Evolutionary conservation across 2,888 invertebrate genomes (phyloP).

Genomic region (Cynaeus angustus): DNA sequence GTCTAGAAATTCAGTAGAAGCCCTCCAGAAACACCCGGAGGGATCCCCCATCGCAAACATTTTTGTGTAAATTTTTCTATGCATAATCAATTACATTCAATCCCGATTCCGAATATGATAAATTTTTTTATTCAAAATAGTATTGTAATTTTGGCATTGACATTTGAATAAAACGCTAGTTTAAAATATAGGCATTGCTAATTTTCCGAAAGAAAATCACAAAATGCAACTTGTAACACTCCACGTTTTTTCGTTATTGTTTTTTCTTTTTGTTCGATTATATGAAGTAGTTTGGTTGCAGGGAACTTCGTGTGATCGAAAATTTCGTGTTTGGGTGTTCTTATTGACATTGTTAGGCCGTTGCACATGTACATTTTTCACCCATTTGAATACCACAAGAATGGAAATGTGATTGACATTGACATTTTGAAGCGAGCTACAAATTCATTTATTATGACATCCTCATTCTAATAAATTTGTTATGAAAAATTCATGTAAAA

Average conservation of each 20-base stretch:
- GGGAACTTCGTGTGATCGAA: not conserved
- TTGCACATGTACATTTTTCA: slow-evolving; percentile 22
- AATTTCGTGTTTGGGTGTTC: not conserved
- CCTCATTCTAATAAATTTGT: slow-evolving; percentile 45
- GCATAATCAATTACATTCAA: slow-evolving; percentile 45
- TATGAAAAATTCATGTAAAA: slow-evolving; percentile 38
- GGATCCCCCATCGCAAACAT: slow-evolving; percentile 43
- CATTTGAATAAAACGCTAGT: slow-evolving; percentile 37
- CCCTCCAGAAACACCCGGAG: slow-evolving; percentile 41
- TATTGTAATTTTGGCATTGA: slow-evolving; percentile 47
- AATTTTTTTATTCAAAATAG: slow-evolving; percentile 38
- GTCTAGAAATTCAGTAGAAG: slow-evolving; percentile 21
- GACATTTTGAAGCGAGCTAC: slow-evolving; percentile 39
- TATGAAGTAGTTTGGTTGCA: not conserved
- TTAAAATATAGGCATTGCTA: slow-evolving; percentile 27
- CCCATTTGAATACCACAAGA: slow-evolving; percentile 30
- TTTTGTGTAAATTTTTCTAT: slow-evolving; percentile 45
- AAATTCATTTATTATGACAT: slow-evolving; percentile 44
- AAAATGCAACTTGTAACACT: not conserved
- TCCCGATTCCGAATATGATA: slow-evolving; percentile 40
- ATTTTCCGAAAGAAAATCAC: slow-evolving; percentile 24
- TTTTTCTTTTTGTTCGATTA: not conserved
- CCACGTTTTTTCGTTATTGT: not conserved
- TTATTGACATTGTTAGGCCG: not conserved
- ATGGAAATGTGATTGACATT: slow-evolving; percentile 45